Percentiles rank a stretch among this genome's conserved stretches.
phyloP scores from a whole-genome alignment of 2,797 vertebrate genomes.

The Cossypha polioptera region DNA sequence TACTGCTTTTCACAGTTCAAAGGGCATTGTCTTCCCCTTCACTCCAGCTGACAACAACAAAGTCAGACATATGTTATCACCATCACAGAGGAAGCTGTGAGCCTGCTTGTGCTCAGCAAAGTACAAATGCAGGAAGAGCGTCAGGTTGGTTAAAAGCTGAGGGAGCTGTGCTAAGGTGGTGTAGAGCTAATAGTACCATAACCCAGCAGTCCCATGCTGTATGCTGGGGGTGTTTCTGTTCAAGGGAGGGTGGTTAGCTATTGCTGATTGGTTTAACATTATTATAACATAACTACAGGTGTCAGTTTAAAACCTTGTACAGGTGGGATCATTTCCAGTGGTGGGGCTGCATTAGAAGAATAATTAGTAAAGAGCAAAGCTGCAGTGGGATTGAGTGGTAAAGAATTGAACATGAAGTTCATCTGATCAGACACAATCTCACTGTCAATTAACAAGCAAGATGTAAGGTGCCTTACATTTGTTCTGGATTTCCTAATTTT shows the following conservation, averaged over 20 bases:
- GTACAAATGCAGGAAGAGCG: slow-evolving; percentile 78
- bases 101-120: slow-evolving; percentile 61
- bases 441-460: not conserved
- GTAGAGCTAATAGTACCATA: not conserved
- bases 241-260: not conserved
- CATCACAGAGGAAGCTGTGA: slow-evolving; percentile 68
- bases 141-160: slow-evolving; percentile 64
- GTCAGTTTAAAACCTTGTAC: not conserved
- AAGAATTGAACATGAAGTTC: not conserved
- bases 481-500: not conserved
- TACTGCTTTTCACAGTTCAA: slow-evolving; percentile 71
- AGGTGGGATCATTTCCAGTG: not conserved
- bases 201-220: not conserved
- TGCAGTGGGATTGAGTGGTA: not conserved
- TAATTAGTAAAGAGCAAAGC: not conserved
- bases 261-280: not conserved
- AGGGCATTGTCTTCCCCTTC: slow-evolving; percentile 74
- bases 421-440: not conserved
- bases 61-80: slow-evolving; percentile 71
- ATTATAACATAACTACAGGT: not conserved
- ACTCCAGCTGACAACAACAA: slow-evolving; percentile 64
- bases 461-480: not conserved
- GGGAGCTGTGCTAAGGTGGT: slow-evolving; percentile 29
- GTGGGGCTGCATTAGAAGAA: not conserved
- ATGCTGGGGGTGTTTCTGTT: not conserved